Conservation (phyloP, 2,113 vertebrate species). For the Piaya cayana region DNA sequence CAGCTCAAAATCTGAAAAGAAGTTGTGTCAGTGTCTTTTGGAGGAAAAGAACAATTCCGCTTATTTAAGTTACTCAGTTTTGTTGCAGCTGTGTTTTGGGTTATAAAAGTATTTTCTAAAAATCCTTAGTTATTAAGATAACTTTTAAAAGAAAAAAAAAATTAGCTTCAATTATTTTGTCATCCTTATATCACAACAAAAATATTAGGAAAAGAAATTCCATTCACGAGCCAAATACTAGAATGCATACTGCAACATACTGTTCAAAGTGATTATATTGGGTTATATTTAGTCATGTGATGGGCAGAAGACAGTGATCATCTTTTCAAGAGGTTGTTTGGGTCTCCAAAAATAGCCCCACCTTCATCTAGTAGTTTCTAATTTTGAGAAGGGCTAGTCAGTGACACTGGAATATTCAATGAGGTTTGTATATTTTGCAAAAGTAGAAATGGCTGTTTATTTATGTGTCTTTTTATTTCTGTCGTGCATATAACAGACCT, state of each 20-base stretch:
- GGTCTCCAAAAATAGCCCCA: not conserved
- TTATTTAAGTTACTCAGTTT: not conserved
- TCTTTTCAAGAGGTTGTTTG: not conserved
- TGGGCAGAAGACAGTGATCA: not conserved
- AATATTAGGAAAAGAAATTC: not conserved
- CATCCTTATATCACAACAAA: not conserved
- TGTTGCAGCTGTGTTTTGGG: not conserved
- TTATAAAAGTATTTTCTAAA: not conserved
- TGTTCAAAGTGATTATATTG: not conserved
- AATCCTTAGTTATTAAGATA: not conserved
- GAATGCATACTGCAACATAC: not conserved
- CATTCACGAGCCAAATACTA: not conserved
- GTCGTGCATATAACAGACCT: not conserved
- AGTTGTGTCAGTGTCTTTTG: not conserved
- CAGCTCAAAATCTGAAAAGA: not conserved
- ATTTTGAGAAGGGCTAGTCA: not conserved
- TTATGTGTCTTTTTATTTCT: not conserved
- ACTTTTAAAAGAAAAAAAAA: not conserved
- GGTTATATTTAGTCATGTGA: not conserved
- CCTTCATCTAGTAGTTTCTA: not conserved
- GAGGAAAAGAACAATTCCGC: not conserved
- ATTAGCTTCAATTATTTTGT: not conserved
- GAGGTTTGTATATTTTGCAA: not conserved
- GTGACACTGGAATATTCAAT: not conserved
- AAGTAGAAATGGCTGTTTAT: accelerated